Evolutionary conservation across 2,888 invertebrate species (phyloP).

Genomic region (Dicycla oo): DNA sequence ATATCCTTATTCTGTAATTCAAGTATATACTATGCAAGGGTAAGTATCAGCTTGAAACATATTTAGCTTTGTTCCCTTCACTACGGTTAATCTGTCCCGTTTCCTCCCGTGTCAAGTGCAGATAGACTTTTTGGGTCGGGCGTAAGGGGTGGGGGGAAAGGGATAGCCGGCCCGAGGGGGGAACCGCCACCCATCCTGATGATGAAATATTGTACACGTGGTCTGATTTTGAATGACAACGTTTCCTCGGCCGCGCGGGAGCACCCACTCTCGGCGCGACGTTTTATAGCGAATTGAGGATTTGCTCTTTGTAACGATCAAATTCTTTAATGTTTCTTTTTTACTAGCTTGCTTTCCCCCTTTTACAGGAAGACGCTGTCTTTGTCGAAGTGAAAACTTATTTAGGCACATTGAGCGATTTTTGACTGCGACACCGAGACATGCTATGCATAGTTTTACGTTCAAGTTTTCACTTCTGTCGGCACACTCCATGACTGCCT

Average conservation of each 20-base stretch:
- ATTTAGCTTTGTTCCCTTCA: conserved; percentile 90
- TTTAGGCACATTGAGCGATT: too few species aligned
- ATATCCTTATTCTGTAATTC: conserved; percentile 71
- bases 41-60: conserved; percentile 90
- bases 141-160: conserved; percentile 69
- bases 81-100: conserved; percentile 90
- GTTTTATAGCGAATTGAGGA: conserved; percentile 86
- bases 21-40: conserved; percentile 78
- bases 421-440: too few species aligned
- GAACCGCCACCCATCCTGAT: conserved; percentile 88
- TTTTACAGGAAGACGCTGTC: conserved; percentile 10
- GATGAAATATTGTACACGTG: conserved; percentile 94
- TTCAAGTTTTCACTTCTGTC: too few species aligned
- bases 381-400: too few species aligned
- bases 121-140: conserved; percentile 90
- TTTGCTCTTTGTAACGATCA: conserved; percentile 81
- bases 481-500: too few species aligned
- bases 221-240: conserved; percentile 93
- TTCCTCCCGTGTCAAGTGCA: conserved; percentile 90
- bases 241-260: conserved; percentile 88
- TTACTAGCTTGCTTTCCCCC: conserved; percentile 50
- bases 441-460: too few species aligned
- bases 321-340: conserved; percentile 74
- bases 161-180: conserved; percentile 72
- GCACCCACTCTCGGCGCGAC: conserved; percentile 84